These are phyloP conservation scores for Hephaestus fuliginosus DNA, from an alignment of 2,797 vertebrate species.

Conservation along the genomic window DNA sequence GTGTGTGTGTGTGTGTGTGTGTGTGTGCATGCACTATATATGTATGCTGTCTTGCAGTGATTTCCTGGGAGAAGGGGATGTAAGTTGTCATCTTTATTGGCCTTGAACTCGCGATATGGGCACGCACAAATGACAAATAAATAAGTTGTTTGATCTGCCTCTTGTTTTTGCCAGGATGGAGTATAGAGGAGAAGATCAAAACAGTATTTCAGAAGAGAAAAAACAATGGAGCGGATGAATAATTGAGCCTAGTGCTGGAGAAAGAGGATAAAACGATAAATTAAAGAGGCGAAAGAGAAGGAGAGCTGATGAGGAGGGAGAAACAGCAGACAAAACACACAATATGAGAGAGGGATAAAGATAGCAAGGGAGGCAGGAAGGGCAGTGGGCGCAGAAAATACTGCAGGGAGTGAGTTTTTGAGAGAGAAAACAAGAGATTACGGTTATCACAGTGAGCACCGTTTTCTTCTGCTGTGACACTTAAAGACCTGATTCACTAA, in stretches of 20 bases:
- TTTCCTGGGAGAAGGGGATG: slow-evolving; percentile 26
- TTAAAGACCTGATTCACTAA: slow-evolving; percentile 52
- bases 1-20: background rate
- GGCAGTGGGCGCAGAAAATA: slow-evolving; percentile 36
- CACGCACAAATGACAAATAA: slow-evolving; percentile 49
- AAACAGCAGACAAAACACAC: slow-evolving; percentile 29
- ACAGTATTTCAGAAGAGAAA: slow-evolving; percentile 48
- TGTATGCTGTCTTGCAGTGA: background rate
- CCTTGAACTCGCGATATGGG: slow-evolving; percentile 34
- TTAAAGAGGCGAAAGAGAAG: slow-evolving; percentile 43
- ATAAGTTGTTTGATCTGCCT: slow-evolving; percentile 50
- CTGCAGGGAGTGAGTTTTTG: slow-evolving; percentile 26
- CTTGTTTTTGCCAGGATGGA: slow-evolving; percentile 39
- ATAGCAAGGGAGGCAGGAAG: slow-evolving; percentile 38
- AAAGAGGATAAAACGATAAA: slow-evolving; percentile 51
- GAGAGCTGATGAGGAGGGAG: slow-evolving; percentile 40
- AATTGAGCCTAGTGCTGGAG: slow-evolving; percentile 44
- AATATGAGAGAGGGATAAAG: slow-evolving; percentile 54
- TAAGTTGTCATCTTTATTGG: slow-evolving; percentile 39
- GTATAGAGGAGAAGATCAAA: slow-evolving; percentile 48
- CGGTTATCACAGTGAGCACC: slow-evolving; percentile 26
- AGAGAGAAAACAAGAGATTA: slow-evolving; percentile 53
- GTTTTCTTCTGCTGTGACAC: slow-evolving; percentile 44
- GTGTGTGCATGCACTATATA: background rate
- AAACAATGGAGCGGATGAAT: slow-evolving; percentile 46